A percentile compares a stretch with the other conserved stretches of the same genome.
These are phyloP conservation scores for Panagrolaimus sp. DNA, from an alignment of 1,140 invertebrate genomes.

Conservation along the genomic window DNA sequence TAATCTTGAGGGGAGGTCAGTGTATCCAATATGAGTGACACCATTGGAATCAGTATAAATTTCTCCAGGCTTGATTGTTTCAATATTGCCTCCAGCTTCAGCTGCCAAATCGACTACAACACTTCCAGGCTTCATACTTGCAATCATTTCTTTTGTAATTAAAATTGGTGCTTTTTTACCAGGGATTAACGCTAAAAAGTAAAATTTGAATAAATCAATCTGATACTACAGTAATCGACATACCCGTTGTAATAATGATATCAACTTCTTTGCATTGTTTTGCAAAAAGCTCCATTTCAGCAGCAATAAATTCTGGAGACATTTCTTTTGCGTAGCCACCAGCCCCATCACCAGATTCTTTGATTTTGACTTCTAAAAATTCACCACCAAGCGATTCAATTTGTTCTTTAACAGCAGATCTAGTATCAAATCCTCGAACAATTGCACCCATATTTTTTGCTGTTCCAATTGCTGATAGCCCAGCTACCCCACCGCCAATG, in stretches of 20 bases:
- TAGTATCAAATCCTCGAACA: conserved; percentile 78
- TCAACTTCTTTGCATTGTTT: conserved; percentile 74
- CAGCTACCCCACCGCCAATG: conserved; percentile 81
- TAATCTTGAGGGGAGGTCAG: conserved; percentile 74
- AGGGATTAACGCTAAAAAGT: conserved; percentile 13
- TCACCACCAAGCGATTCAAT: conserved; percentile 82
- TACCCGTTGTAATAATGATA: conserved; percentile 77
- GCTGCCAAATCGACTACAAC: conserved; percentile 83
- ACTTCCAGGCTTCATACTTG: conserved; percentile 79
- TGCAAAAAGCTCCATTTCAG: conserved; percentile 77
- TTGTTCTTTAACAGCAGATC: conserved; percentile 79
- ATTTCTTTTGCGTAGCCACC: conserved; percentile 85
- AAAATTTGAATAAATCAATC: too few relatives aligned
- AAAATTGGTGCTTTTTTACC: conserved; percentile 19
- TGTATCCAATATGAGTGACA: conserved; percentile 76
- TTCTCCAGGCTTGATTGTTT: conserved; percentile 75
- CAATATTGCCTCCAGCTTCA: conserved; percentile 80
- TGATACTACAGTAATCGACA: too few relatives aligned
- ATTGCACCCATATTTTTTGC: conserved; percentile 82
- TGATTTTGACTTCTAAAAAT: conserved; percentile 67
- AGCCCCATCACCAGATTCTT: conserved; percentile 76
- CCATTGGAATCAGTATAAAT: conserved; percentile 70
- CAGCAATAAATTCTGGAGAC: conserved; percentile 79
- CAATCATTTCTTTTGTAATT: conserved; percentile 67
- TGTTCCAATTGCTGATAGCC: conserved; percentile 76